phyloP scores from a whole-genome alignment of 53 echinoderm and acorn worm species.

The Zoroaster sp. region DNA sequence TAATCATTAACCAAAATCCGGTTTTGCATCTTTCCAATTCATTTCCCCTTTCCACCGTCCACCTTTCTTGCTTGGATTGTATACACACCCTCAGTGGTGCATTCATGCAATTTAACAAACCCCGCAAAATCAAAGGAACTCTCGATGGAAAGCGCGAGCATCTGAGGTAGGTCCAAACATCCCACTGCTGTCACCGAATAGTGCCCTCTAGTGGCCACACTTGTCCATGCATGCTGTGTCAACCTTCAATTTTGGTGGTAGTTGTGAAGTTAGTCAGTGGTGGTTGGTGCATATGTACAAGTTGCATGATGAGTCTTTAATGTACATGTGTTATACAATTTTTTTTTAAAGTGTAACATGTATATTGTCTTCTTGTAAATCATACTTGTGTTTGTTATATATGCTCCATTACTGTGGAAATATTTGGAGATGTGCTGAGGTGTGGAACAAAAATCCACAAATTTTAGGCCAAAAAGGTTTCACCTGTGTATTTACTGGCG shows the following conservation, averaged over 20 bases:
- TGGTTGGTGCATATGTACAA: background rate
- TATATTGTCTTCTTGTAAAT: background rate
- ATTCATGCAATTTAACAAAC: conserved; percentile 59
- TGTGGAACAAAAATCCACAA: no score
- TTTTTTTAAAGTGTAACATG: background rate
- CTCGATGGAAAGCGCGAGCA: conserved; percentile 65
- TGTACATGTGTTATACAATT: background rate
- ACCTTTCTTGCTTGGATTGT: conserved; percentile 15
- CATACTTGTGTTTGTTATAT: no score
- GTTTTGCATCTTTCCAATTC: background rate
- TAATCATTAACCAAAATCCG: background rate
- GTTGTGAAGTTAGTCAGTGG: background rate
- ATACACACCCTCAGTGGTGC: conserved; percentile 17
- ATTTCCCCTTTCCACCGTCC: background rate
- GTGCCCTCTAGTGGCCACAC: background rate
- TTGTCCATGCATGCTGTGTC: conserved; percentile 21
- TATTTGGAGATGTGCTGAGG: no score
- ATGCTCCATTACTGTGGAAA: no score
- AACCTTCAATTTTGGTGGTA: background rate
- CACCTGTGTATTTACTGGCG: no score
- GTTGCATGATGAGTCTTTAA: background rate
- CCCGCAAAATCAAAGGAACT: conserved; percentile 57
- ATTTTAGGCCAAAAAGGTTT: no score
- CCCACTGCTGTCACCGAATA: conserved; percentile 8
- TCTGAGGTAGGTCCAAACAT: conserved; percentile 57